Base-by-base conservation (phyloP, 2,888 invertebrate species). In the Arrhopalites spinosus region DNA sequence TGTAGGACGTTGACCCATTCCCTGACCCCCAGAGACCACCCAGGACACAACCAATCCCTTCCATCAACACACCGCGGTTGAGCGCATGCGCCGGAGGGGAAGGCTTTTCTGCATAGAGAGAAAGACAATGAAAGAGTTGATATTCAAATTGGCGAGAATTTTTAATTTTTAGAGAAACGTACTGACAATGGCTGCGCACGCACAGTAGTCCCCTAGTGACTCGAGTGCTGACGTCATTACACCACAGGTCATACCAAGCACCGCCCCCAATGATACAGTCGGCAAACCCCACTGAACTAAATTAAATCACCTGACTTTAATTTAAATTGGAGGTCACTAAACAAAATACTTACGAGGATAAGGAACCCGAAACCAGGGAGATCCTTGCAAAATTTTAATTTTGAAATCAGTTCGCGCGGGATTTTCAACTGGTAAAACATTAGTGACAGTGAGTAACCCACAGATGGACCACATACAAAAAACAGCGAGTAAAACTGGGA, bases 1-100 rank as follows among this genome's bases (percentile, higher is more conserved):
- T 93, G 84, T 95, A 95, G 2, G 94, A 94, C 81, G 94, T 95
- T 66, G 94, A 93, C 0, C 94, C 94, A 83, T 93, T 93, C 0
- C 93, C 94, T 36, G 92, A 90, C 11, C 95, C 95, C 90, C 93
- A 93, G 3, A 94, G 88, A 0, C 94, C 95, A 0, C 93, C 93
- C 61, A 95, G 86, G 75, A 94, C 87, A 0, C 93, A 93, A 20
- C 93, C 93, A 0, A 94, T 85, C 0, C 94, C 95, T 86, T 95
- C 95, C 0, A 92, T 91, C 45, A 91, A 91, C 50, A 94, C 91
- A 0, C 95, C 95, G 56, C 95, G 89, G 86, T 95, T 95, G 82
- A 95, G 92, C 0, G 94, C 94, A 85, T 94, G 93, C 8, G 92
- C 86, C 0, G 95, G 95, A 0, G 95, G 95, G 0, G 93, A 90